Evolutionary conservation across 2,113 vertebrate genomes (phyloP), one percentile per base, ranked within the genome.

Genomic region (Carassius gibelio): DNA sequence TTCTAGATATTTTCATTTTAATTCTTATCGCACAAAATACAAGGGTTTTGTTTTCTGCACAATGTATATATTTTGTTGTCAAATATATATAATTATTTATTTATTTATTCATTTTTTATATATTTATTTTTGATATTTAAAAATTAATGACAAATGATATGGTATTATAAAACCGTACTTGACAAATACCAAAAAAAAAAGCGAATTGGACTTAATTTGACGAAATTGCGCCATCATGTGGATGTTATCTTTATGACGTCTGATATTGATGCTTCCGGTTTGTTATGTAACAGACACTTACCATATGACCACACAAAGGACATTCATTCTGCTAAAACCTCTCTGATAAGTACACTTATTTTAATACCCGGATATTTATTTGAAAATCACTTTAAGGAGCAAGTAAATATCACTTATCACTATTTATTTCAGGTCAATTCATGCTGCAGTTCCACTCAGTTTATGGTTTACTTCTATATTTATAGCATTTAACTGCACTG

Each of bases 181-280:
- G 17, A 4, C 68, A 59, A 59, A 59, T 21, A 21, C 34, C 34
- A 36, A 50, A 75, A 50, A 75, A 11, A 11, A 17, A 55, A 55
- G 21, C 13, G 2, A 8, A 8, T 6, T 57, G 17, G 6, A 19
- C 52, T 30, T 14, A 75, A 75, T 15, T 4, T 36, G 23, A 21
- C 0, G 9, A 82, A 88, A 82, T 64, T 45, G 79, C 75, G 82
- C 78, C 87, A 69, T 69, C 85, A 4, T 8, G 76, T 75, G 87
- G 82, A 17, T 1, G 10, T 6, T 38, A 77, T 50, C 4, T 21
- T 15, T 76, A 7, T 81, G 59, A 57, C 45, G 62, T 48, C 1
- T 26, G 11, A 52, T 75, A 30, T 59, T 26, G n/a, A 8, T 30
- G 55, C 66, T 85, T 76, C 61, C 36, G 55, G 30, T 74, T 74